Conservation (phyloP, 2,797 vertebrate genomes). For the Spondyliosoma cantharus region DNA sequence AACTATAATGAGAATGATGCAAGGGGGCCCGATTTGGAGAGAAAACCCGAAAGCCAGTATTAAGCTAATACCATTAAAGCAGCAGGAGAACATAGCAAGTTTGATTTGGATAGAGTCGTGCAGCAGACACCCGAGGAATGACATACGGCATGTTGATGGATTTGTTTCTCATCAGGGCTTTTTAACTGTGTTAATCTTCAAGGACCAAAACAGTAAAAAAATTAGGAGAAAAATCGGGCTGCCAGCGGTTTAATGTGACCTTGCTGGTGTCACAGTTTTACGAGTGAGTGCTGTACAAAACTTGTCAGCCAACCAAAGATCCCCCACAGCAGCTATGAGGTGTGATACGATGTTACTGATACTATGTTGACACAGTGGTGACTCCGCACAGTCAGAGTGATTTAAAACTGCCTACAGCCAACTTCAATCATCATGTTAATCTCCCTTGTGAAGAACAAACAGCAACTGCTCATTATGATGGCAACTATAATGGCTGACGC, state of each 20-base stretch:
- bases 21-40: constrained; percentile 10
- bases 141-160: neutral
- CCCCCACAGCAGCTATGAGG: constrained; percentile 29
- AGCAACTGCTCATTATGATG: constrained; percentile 26
- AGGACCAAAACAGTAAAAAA: constrained; percentile 26
- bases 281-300: constrained; percentile 9
- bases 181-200: constrained; percentile 27
- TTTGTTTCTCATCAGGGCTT: constrained; percentile 3
- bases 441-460: constrained; percentile 21
- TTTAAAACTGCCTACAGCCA: constrained; percentile 38
- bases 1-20: constrained; percentile 9
- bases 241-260: constrained; percentile 31
- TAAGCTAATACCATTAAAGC: constrained; percentile 38
- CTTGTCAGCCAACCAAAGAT: constrained; percentile 17
- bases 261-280: constrained; percentile 23
- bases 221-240: constrained; percentile 20
- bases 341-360: constrained; percentile 43
- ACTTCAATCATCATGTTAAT: constrained; percentile 20
- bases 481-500: constrained; percentile 2
- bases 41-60: constrained; percentile 21
- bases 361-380: constrained; percentile 34
- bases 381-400: constrained; percentile 36
- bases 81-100: constrained; percentile 1
- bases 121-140: constrained; percentile 23
- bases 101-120: constrained; percentile 27